Percentiles rank a stretch among this genome's conserved stretches.
phyloP scores from a whole-genome alignment of 2,888 invertebrate species.

The Cataglyphis altisquamis region DNA sequence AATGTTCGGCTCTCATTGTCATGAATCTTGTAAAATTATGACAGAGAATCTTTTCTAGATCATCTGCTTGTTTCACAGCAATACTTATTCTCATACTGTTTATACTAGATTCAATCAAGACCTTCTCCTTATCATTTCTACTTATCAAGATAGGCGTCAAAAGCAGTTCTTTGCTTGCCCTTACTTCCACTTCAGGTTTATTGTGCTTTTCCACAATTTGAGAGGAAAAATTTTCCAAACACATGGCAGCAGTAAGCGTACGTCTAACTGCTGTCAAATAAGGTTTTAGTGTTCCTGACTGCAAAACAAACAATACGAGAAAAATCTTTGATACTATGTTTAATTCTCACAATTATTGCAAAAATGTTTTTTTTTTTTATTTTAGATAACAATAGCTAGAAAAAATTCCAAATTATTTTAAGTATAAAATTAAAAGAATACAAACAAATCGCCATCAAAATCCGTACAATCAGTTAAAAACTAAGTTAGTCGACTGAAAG shows the following conservation, averaged over 20 bases:
- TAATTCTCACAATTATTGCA: background rate
- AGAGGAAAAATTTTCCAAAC: slow-evolving; percentile 99
- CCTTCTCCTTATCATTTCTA: slow-evolving; percentile 98
- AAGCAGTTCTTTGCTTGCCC: slow-evolving; percentile 96
- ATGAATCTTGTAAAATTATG: slow-evolving; percentile 92
- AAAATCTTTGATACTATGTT: background rate
- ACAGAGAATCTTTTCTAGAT: slow-evolving; percentile 86
- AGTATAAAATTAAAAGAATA: background rate
- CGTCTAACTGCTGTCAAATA: slow-evolving; percentile 98
- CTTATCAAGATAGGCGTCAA: slow-evolving; percentile 98
- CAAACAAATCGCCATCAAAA: background rate
- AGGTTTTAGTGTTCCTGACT: slow-evolving; percentile 97
- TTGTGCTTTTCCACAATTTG: slow-evolving; percentile 99
- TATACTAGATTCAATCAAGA: slow-evolving; percentile 98
- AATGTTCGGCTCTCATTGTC: slow-evolving; percentile 99
- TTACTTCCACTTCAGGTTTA: slow-evolving; percentile 99
- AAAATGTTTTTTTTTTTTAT: background rate
- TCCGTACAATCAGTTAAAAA: background rate
- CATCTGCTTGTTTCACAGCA: slow-evolving; percentile 98
- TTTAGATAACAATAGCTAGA: background rate
- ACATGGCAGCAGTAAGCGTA: slow-evolving; percentile 98
- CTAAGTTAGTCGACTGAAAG: background rate
- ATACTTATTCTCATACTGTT: slow-evolving; percentile 99
- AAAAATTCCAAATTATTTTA: slow-evolving; percentile 12
- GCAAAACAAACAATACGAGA: slow-evolving; percentile 56